Percentiles rank a stretch among this genome's conserved stretches.
These are phyloP conservation scores for Agrypnia vestita DNA, from an alignment of 1,140 invertebrate species.

Conservation along the genomic window DNA sequence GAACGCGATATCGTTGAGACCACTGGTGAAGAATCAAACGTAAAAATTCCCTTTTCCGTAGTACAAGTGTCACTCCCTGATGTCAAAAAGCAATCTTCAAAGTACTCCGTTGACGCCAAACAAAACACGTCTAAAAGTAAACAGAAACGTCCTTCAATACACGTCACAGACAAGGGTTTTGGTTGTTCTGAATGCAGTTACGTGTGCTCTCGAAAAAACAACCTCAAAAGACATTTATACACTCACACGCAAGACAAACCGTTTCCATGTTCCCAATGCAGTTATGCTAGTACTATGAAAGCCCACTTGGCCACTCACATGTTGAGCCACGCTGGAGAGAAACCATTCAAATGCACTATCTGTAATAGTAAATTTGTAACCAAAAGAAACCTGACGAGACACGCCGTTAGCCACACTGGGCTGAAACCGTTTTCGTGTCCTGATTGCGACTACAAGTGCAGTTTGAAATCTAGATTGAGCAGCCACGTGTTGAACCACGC, in stretches of 20 bases:
- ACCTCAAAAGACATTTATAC: not conserved
- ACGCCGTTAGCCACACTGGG: not conserved
- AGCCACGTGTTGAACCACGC: not conserved
- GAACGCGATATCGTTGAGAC: no score
- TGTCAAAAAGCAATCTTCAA: no score
- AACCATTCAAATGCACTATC: not conserved
- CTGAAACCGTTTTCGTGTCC: not conserved
- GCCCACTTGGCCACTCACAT: not conserved
- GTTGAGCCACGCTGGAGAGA: not conserved
- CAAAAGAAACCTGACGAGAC: not conserved
- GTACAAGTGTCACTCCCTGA: no score
- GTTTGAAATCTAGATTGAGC: not conserved
- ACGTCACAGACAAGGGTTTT: not conserved
- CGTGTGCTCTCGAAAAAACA: not conserved
- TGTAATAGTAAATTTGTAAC: not conserved
- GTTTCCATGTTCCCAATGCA: not conserved
- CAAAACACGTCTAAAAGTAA: no score
- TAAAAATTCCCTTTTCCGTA: no score
- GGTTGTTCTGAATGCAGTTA: not conserved
- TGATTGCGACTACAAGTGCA: no score
- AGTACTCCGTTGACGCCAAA: no score
- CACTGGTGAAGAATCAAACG: no score
- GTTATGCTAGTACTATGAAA: not conserved
- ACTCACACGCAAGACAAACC: not conserved
- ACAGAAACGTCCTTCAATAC: no score